Percentiles rank a stretch among this genome's conserved stretches.
phyloP scores from a whole-genome alignment of 2,888 invertebrate genomes.

The Linyphia triangularis region DNA sequence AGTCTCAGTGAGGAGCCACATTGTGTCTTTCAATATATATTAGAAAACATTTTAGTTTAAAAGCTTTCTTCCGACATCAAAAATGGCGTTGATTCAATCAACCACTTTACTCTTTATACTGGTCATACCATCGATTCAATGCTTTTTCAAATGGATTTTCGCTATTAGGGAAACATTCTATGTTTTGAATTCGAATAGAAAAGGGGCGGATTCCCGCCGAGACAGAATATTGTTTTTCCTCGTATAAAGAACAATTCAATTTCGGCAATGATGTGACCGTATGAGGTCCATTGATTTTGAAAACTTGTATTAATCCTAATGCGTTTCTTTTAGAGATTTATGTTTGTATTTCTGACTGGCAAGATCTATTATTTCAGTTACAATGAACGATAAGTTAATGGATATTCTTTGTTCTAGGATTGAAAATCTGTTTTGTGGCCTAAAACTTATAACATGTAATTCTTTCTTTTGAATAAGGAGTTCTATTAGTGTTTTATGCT shows the following conservation, averaged over 20 bases:
- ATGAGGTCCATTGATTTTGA: background rate
- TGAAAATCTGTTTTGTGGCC: no score
- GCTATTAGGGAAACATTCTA: slow-evolving; percentile 23
- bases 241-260: background rate
- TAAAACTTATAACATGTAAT: no score
- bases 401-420: slow-evolving; percentile 3
- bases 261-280: background rate
- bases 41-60: background rate
- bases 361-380: background rate
- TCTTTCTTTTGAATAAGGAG: no score
- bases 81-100: slow-evolving; percentile 4
- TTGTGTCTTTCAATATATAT: no score
- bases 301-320: background rate
- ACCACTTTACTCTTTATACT: background rate
- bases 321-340: background rate
- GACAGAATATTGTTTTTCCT: background rate
- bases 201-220: background rate
- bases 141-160: slow-evolving; percentile 36
- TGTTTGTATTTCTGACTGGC: background rate
- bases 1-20: no score
- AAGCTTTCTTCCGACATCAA: background rate
- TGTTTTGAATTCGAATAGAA: slow-evolving; percentile 19
- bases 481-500: no score
- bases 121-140: background rate
- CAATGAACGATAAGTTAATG: background rate